A percentile compares a stretch with the other conserved stretches of the same genome.
Evolutionary conservation across 1,140 invertebrate species (phyloP).

Genomic region (Luehdorfia chinensis): DNA sequence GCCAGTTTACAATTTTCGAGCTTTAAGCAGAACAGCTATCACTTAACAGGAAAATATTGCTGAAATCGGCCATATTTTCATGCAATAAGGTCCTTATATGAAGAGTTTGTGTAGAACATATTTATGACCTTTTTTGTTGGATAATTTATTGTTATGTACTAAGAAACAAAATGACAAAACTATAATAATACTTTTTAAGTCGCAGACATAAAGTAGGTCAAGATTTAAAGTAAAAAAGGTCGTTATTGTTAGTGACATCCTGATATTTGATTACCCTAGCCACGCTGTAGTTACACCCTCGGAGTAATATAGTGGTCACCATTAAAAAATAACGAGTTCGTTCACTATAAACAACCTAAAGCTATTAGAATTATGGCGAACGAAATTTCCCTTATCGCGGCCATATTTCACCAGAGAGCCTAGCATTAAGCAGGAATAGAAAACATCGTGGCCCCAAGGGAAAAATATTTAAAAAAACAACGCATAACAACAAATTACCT

Average conservation of each 20-base stretch:
- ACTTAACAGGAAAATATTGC: no score
- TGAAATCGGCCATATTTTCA: no score
- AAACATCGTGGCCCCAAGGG: conserved; percentile 31
- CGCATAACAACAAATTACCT: conserved; percentile 55
- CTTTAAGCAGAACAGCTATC: no score
- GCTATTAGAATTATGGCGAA: conserved; percentile 63
- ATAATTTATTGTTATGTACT: no score
- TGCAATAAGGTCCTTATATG: no score
- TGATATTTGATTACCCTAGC: conserved; percentile 14
- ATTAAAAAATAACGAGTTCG: conserved; percentile 59
- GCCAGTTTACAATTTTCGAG: no score
- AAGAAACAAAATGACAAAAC: no score
- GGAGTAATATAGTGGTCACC: conserved; percentile 66
- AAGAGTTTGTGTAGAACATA: no score
- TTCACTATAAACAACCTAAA: conserved; percentile 55
- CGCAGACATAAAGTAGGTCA: background rate
- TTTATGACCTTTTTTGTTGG: no score
- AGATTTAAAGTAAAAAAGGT: conserved; percentile 10
- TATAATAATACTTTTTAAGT: background rate
- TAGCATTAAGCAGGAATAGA: conserved; percentile 55
- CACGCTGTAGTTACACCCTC: conserved; percentile 34
- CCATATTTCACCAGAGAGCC: conserved; percentile 56
- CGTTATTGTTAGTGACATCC: no score
- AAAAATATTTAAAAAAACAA: conserved; percentile 43
- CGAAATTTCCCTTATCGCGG: conserved; percentile 65